A percentile compares a stretch with the other conserved stretches of the same genome.
Evolutionary conservation across 2,113 vertebrate genomes (phyloP).

Genomic region (Balaeniceps rex): DNA sequence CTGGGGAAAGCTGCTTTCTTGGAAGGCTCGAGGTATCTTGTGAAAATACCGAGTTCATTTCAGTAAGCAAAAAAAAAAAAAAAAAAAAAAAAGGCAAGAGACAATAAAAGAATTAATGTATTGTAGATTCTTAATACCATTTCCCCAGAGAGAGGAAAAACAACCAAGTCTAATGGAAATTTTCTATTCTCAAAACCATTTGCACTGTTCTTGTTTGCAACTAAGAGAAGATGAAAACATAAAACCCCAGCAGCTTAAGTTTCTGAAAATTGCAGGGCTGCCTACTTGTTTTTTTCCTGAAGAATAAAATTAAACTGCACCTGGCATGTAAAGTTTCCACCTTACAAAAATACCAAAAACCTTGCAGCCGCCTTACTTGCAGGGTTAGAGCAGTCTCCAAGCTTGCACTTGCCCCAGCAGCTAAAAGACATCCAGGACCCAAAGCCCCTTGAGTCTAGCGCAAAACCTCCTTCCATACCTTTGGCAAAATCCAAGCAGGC

Average conservation of each 20-base stretch:
- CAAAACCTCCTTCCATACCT: neutral
- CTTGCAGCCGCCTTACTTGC: neutral
- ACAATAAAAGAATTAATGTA: neutral
- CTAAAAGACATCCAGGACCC: neutral
- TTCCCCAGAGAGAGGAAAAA: neutral
- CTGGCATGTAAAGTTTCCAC: neutral
- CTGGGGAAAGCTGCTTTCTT: neutral
- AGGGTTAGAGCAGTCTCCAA: neutral
- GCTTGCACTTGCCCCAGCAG: neutral
- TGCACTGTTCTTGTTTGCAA: neutral
- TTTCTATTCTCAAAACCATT: neutral
- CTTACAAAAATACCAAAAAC: neutral
- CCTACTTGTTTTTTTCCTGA: neutral
- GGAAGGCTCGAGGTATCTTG: neutral
- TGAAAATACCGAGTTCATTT: neutral
- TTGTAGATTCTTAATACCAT: neutral
- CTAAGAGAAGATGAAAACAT: neutral
- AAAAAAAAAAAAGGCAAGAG: neutral
- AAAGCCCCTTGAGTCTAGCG: neutral
- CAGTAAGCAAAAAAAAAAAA: neutral
- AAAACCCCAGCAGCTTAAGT: neutral
- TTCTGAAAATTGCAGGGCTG: neutral
- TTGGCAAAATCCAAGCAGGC: neutral
- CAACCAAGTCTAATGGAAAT: neutral
- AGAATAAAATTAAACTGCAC: neutral